Percentiles rank a stretch among this genome's conserved stretches.
These are phyloP conservation scores for Pyrocephalus nanus DNA, from an alignment of 2,797 vertebrate species.

Conservation along the genomic window DNA sequence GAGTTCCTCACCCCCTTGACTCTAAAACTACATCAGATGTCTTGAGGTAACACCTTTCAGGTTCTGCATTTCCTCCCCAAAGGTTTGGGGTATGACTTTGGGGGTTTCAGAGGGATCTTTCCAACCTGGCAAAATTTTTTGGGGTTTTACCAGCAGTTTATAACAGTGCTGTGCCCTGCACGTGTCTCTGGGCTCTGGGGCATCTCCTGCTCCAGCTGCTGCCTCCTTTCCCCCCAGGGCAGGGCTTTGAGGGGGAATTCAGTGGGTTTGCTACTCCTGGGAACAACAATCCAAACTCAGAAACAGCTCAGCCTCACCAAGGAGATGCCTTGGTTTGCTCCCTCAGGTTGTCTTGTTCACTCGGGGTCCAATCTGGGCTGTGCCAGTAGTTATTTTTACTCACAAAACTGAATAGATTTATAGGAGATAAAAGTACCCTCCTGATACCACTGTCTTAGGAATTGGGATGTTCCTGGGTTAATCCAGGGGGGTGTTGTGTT, in stretches of 20 bases:
- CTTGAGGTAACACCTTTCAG: slow-evolving; percentile 83
- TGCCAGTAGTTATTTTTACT: not conserved
- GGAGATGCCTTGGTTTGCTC: not conserved
- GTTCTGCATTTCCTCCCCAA: not conserved
- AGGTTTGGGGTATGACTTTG: not conserved
- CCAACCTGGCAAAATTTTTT: not conserved
- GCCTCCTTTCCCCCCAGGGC: not conserved
- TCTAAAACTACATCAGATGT: slow-evolving; percentile 99
- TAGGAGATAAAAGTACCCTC: not conserved
- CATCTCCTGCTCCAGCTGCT: not conserved
- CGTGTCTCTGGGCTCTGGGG: not conserved
- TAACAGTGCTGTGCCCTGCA: accelerated
- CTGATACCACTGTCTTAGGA: not conserved
- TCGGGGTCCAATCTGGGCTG: not conserved
- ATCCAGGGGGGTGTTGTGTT: not conserved
- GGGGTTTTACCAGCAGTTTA: not conserved
- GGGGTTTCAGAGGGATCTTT: not conserved
- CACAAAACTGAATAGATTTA: not conserved
- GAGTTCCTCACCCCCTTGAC: slow-evolving; percentile 93
- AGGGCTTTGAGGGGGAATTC: not conserved
- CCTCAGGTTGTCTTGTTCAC: not conserved
- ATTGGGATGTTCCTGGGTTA: not conserved
- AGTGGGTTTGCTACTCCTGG: not conserved
- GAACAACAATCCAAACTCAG: not conserved
- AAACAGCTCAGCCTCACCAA: not conserved